These are phyloP conservation scores for Catostylus mosaicus DNA, from an alignment of 30 jellyfish, hydroid and myxozoan genomes.

Conservation along the genomic window DNA sequence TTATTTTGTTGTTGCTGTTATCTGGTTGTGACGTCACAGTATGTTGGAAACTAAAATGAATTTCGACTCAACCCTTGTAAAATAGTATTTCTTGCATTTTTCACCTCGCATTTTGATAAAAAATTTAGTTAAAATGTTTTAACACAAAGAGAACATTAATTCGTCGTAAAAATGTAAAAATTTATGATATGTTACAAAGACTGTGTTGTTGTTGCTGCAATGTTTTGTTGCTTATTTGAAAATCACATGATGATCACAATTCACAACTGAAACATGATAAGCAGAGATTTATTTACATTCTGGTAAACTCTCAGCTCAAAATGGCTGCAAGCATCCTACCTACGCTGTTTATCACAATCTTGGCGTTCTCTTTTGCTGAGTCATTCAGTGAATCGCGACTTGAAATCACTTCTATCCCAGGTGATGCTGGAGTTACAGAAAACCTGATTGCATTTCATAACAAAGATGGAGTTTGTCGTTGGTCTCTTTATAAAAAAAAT, in stretches of 20 bases:
- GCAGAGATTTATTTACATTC: not conserved
- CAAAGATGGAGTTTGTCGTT: conserved; percentile 56
- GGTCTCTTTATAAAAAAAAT: conserved; percentile 46
- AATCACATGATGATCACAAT: conserved; percentile 24
- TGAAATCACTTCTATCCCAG: conserved; percentile 28
- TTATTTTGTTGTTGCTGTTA: too few relatives aligned
- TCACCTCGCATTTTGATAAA: too few relatives aligned
- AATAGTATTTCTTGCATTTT: too few relatives aligned
- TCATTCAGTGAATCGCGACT: conserved; percentile 52
- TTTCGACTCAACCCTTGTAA: too few relatives aligned
- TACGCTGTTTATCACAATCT: not conserved
- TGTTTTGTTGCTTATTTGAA: not conserved
- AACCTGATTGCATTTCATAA: conserved; percentile 40
- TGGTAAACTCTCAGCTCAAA: not conserved
- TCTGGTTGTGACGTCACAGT: too few relatives aligned
- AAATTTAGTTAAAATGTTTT: too few relatives aligned
- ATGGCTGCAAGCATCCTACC: not conserved
- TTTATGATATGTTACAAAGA: too few relatives aligned
- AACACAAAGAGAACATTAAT: too few relatives aligned
- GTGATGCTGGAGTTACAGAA: conserved; percentile 22
- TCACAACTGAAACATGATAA: not conserved
- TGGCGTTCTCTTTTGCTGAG: conserved; percentile 21
- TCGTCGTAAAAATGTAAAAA: too few relatives aligned
- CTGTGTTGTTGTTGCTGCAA: conserved; percentile 3
- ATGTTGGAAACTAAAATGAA: too few relatives aligned